Evolutionary conservation across 1,140 invertebrate genomes (phyloP).

Genomic region (Elysia chlorotica): DNA sequence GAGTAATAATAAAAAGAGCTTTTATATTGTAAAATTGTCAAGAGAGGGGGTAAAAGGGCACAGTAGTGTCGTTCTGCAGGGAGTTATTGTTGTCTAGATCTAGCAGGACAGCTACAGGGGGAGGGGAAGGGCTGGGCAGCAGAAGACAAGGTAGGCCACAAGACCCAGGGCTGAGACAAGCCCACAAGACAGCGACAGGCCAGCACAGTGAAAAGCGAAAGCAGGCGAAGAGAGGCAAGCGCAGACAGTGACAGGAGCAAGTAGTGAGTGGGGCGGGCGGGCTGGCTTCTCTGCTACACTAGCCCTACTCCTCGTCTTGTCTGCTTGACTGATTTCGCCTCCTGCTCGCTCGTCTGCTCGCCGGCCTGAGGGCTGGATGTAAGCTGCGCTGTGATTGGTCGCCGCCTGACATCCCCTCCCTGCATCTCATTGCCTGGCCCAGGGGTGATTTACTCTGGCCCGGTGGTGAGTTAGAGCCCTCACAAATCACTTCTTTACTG

Average conservation of each 20-base stretch:
- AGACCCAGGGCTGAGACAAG: too few species aligned
- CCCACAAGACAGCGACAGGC: background rate
- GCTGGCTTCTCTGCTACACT: background rate
- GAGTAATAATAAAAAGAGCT: too few species aligned
- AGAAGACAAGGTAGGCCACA: too few species aligned
- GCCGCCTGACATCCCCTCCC: slow-evolving; percentile 19
- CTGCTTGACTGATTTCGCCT: background rate
- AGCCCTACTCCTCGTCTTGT: background rate
- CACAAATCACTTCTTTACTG: slow-evolving; percentile 53
- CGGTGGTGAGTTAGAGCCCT: slow-evolving; percentile 38
- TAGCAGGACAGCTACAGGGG: too few species aligned
- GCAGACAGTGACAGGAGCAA: too few species aligned
- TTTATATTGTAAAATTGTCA: too few species aligned
- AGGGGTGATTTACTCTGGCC: slow-evolving; percentile 53
- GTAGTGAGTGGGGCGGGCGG: too few species aligned
- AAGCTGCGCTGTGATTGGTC: slow-evolving; percentile 40
- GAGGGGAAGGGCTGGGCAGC: too few species aligned
- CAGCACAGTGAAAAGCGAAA: background rate
- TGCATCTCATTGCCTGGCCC: slow-evolving; percentile 43
- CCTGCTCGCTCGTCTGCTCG: background rate
- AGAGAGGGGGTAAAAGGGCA: too few species aligned
- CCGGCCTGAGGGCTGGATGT: slow-evolving; percentile 11
- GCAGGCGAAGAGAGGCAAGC: background rate
- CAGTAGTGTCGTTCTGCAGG: too few species aligned
- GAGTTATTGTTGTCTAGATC: too few species aligned